Conservation (phyloP, 2,888 invertebrate species). For the Andrena haemorrhoa region DNA sequence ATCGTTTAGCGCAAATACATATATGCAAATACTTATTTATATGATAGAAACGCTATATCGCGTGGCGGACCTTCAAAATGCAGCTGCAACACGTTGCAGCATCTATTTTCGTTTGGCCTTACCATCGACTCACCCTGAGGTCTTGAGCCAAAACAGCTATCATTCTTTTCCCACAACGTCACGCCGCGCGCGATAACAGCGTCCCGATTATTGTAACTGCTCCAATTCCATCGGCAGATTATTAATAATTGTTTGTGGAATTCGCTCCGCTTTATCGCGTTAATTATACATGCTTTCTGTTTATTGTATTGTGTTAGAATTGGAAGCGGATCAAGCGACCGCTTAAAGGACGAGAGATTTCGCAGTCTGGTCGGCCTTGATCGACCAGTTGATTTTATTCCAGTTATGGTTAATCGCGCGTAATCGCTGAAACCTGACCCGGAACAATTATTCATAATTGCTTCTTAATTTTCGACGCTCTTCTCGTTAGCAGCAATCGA, state of each 20-base stretch:
- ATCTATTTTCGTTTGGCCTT: conserved; percentile 55
- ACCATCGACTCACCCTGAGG: conserved; percentile 32
- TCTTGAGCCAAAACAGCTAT: conserved; percentile 47
- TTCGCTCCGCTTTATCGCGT: background rate
- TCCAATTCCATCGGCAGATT: conserved; percentile 42
- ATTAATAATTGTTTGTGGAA: conserved; percentile 53
- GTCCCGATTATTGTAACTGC: conserved; percentile 22
- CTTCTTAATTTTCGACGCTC: too few species aligned
- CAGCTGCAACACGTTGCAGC: conserved; percentile 50
- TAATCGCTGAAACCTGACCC: too few species aligned
- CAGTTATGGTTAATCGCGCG: too few species aligned
- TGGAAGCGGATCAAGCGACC: background rate
- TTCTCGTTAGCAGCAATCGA: too few species aligned
- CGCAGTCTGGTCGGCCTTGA: too few species aligned
- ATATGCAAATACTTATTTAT: conserved; percentile 26
- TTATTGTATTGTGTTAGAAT: background rate
- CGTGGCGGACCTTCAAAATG: conserved; percentile 38
- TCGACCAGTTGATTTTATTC: too few species aligned
- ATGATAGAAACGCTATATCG: conserved; percentile 15
- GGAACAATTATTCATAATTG: too few species aligned
- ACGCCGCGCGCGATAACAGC: conserved; percentile 29
- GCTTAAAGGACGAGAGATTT: background rate
- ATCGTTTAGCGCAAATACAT: background rate
- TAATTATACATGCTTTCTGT: background rate
- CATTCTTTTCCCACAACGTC: conserved; percentile 48